Percentiles rank a stretch among this genome's conserved stretches.
Evolutionary conservation across 2,888 invertebrate genomes (phyloP).

Genomic region (Drosophila pseudotakahashii): DNA sequence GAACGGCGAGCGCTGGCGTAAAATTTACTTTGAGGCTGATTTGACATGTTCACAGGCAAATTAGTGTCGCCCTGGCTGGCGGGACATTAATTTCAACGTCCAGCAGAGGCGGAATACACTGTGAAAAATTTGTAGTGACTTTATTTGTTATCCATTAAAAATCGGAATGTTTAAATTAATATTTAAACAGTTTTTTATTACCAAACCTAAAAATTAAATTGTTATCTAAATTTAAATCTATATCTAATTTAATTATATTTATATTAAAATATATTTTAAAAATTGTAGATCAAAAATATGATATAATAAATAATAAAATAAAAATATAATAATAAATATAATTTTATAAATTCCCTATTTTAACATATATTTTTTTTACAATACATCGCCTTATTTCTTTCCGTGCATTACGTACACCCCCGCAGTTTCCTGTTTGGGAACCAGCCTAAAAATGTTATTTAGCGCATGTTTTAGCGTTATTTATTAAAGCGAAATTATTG

Average conservation of each 20-base stretch:
- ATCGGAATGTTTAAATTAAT: too few species aligned
- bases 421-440: slow-evolving; percentile 12
- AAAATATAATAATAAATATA: too few species aligned
- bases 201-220: too few species aligned
- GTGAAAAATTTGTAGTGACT: not conserved
- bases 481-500: slow-evolving; percentile 80
- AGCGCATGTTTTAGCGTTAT: slow-evolving; percentile 79
- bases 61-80: slow-evolving; percentile 75
- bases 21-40: slow-evolving; percentile 76
- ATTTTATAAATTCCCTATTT: too few species aligned
- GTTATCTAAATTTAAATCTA: too few species aligned
- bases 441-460: slow-evolving; percentile 72
- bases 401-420: not conserved
- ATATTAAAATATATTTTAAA: too few species aligned
- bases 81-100: slow-evolving; percentile 74
- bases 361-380: too few species aligned
- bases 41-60: slow-evolving; percentile 81
- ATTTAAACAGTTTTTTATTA: not conserved
- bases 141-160: not conserved
- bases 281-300: too few species aligned
- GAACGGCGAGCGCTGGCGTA: slow-evolving; percentile 57
- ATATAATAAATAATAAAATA: too few species aligned
- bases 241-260: too few species aligned
- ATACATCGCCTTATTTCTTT: not conserved
- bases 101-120: slow-evolving; percentile 11